Percentiles rank a stretch among this genome's conserved stretches.
Evolutionary conservation across 2,888 invertebrate species (phyloP).

Genomic region (Cheilosia grossa): DNA sequence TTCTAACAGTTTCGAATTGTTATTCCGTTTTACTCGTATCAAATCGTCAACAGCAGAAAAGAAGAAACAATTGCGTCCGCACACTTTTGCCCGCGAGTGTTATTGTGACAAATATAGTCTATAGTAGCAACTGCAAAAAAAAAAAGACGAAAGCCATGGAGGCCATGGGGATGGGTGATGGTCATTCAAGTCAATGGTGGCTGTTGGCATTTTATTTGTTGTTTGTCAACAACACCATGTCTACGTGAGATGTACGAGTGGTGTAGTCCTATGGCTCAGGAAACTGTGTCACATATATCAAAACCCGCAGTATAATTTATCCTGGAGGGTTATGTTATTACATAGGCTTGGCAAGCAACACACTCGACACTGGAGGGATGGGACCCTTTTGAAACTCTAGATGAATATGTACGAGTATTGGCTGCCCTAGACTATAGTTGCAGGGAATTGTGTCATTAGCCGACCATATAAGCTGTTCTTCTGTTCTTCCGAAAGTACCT

Average conservation of each 20-base stretch:
- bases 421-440: slow-evolving; percentile 2
- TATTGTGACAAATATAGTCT: too few relatives aligned
- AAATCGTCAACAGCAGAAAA: too few relatives aligned
- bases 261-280: slow-evolving; percentile 1
- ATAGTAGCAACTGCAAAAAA: too few relatives aligned
- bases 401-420: slow-evolving; percentile 8
- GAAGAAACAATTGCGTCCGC: too few relatives aligned
- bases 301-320: slow-evolving; percentile 32
- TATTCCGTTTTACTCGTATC: too few relatives aligned
- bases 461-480: slow-evolving; percentile 9
- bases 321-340: slow-evolving; percentile 31
- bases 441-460: slow-evolving; percentile 35
- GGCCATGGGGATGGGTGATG: too few relatives aligned
- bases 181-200: slow-evolving; percentile 24
- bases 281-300: slow-evolving; percentile 42
- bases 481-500: slow-evolving; percentile 6
- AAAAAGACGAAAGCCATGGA: too few relatives aligned
- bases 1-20: too few relatives aligned
- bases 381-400: slow-evolving; percentile 26
- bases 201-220: slow-evolving; percentile 22
- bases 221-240: slow-evolving; percentile 1
- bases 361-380: not conserved
- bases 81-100: not conserved
- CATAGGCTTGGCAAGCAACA: slow-evolving; percentile 30
- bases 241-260: not conserved